Evolutionary conservation across 2,797 vertebrate species (phyloP).

Genomic region (Aldrovandia affinis): DNA sequence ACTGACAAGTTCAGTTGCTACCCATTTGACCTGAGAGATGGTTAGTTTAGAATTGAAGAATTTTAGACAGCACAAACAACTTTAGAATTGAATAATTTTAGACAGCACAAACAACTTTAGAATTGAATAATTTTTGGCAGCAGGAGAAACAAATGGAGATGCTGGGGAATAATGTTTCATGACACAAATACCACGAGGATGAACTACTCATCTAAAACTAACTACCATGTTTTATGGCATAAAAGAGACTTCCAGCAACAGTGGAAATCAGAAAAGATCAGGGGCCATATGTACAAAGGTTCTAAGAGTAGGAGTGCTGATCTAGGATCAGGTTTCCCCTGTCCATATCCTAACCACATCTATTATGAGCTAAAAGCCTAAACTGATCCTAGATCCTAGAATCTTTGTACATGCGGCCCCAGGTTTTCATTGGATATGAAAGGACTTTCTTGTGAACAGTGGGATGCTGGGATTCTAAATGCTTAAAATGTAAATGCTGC

Average conservation of each 20-base stretch:
- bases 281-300: too few species aligned
- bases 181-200: neutral
- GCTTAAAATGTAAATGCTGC: too few species aligned
- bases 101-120: neutral
- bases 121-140: neutral
- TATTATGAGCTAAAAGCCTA: too few species aligned
- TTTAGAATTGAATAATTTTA: neutral
- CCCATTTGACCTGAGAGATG: neutral
- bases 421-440: neutral
- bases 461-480: too few species aligned
- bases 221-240: neutral
- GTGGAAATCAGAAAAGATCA: too few species aligned
- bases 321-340: too few species aligned
- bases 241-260: neutral
- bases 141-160: slow-evolving; percentile 13
- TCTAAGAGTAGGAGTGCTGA: too few species aligned
- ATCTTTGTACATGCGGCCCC: too few species aligned
- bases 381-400: too few species aligned
- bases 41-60: slow-evolving; percentile 4
- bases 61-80: too few species aligned
- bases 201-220: neutral
- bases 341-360: too few species aligned
- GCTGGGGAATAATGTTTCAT: neutral
- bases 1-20: slow-evolving; percentile 1
- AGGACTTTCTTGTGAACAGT: neutral